Percentiles rank a stretch among this genome's conserved stretches.
Evolutionary conservation across 2,797 vertebrate species (phyloP).

Genomic region (Artibeus jamaicensis): DNA sequence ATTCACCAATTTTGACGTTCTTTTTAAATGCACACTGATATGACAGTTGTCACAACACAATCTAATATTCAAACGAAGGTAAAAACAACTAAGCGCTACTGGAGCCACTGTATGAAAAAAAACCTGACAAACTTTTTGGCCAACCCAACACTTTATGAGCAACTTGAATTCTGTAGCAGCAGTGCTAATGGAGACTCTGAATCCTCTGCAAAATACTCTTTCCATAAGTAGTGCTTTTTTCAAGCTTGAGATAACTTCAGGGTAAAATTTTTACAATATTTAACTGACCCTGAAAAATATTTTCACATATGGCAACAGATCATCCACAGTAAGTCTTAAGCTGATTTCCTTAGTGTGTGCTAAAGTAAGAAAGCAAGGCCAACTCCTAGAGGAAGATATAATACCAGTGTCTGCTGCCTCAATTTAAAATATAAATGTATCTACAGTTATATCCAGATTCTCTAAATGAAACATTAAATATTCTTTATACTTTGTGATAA

Average conservation of each 20-base stretch:
- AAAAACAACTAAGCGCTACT: not conserved
- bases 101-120: not conserved
- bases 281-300: constrained; percentile 19
- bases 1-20: not conserved
- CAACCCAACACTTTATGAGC: not conserved
- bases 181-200: not conserved
- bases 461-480: not conserved
- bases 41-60: not conserved
- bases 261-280: constrained; percentile 28
- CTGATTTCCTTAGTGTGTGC: not conserved
- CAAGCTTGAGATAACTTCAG: not conserved
- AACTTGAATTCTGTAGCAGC: not conserved
- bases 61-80: not conserved
- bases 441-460: not conserved
- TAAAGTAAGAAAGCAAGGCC: not conserved
- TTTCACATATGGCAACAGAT: not conserved
- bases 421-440: not conserved
- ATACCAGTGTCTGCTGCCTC: not conserved
- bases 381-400: not conserved
- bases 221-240: not conserved
- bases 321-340: not conserved
- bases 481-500: not conserved
- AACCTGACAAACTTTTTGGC: not conserved
- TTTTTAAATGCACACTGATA: not conserved
- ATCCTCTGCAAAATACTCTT: not conserved